A percentile compares a stretch with the other conserved stretches of the same genome.
Conservation (phyloP, 2,888 invertebrate genomes). For the Therioaphis trifolii region DNA sequence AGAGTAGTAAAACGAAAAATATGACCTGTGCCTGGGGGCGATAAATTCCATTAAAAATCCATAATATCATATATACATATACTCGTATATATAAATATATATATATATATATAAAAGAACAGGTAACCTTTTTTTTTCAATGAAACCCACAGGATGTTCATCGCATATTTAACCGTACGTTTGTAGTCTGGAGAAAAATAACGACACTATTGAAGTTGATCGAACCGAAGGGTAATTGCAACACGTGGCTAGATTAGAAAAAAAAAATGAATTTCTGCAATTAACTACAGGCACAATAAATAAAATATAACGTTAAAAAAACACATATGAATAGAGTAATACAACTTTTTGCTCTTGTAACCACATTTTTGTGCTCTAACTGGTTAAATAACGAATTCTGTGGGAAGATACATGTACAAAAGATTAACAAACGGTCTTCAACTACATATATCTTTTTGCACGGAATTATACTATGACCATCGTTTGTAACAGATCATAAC, state of each 20-base stretch:
- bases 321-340: too few species aligned
- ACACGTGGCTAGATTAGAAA: neutral
- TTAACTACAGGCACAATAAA: neutral
- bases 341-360: too few species aligned
- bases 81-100: too few species aligned
- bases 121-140: constrained; percentile 27
- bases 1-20: constrained; percentile 35
- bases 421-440: neutral
- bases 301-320: too few species aligned
- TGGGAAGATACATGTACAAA: neutral
- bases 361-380: neutral
- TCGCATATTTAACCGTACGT: neutral
- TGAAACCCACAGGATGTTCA: constrained; percentile 26
- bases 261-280: neutral
- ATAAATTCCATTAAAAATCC: constrained; percentile 54
- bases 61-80: too few species aligned
- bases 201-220: constrained; percentile 5
- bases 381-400: neutral
- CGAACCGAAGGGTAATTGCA: constrained; percentile 4
- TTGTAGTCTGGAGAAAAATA: constrained; percentile 13
- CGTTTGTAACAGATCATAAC: neutral
- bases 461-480: neutral
- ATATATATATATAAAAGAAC: too few species aligned
- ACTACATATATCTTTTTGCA: neutral
- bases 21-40: constrained; percentile 18